Evolutionary conservation across 2,113 vertebrate species (phyloP).

Genomic region (Microtus pennsylvanicus): DNA sequence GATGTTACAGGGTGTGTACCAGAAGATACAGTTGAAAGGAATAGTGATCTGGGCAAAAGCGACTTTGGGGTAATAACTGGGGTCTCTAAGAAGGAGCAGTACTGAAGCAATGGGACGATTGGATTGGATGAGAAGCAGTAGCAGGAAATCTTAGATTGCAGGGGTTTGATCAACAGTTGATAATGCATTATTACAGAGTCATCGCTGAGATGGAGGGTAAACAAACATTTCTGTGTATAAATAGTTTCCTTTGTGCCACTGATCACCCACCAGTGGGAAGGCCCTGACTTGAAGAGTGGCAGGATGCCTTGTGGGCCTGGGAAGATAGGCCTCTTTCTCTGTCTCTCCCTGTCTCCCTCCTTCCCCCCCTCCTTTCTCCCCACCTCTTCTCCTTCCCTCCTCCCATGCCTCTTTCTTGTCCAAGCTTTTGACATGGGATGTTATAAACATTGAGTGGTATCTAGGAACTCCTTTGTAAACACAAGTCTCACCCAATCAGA

Average conservation of each 20-base stretch:
- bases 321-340: too few relatives aligned
- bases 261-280: rapidly evolving
- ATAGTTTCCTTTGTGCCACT: rapidly evolving
- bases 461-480: neutral
- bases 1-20: neutral
- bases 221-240: rapidly evolving
- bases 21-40: neutral
- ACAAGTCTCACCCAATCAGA: neutral
- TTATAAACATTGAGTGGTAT: rapidly evolving
- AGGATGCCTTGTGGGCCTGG: rapidly evolving
- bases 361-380: neutral
- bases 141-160: rapidly evolving
- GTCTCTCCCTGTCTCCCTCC: neutral
- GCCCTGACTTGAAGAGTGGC: rapidly evolving
- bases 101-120: neutral
- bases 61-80: too few relatives aligned
- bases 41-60: neutral
- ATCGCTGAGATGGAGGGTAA: rapidly evolving
- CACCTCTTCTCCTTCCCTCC: too few relatives aligned
- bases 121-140: neutral
- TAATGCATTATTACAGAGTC: too few relatives aligned
- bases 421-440: rapidly evolving
- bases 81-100: rapidly evolving
- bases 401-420: too few relatives aligned
- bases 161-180: neutral